These are phyloP conservation scores for Pseudomyrmex flavicornis DNA, from an alignment of 1,140 invertebrate genomes.

Conservation along the genomic window DNA sequence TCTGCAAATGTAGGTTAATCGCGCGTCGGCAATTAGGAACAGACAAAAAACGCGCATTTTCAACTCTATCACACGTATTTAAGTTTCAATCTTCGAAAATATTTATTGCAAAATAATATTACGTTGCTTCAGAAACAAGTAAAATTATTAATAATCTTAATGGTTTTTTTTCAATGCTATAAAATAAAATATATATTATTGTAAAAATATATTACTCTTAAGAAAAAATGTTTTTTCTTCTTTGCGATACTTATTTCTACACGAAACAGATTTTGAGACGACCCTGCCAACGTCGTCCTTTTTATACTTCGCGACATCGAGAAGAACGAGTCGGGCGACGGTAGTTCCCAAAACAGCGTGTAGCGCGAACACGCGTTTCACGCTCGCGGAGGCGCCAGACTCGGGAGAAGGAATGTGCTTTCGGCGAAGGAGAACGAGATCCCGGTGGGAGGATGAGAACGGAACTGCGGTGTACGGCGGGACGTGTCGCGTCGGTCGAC, in stretches of 20 bases:
- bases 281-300: background rate
- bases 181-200: no score
- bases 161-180: no score
- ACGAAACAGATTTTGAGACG: background rate
- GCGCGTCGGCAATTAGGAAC: slow-evolving; percentile 29
- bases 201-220: no score
- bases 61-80: background rate
- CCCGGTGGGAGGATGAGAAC: slow-evolving; percentile 3
- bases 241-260: no score
- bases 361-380: background rate
- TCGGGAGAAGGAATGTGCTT: slow-evolving; percentile 17
- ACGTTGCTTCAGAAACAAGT: background rate
- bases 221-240: no score
- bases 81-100: background rate
- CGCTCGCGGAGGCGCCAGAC: background rate
- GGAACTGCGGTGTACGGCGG: slow-evolving; percentile 23
- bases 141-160: background rate
- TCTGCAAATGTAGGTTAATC: slow-evolving; percentile 23
- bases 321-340: background rate
- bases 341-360: background rate
- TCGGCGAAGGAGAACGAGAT: slow-evolving; percentile 41
- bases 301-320: slow-evolving; percentile 1
- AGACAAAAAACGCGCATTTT: slow-evolving; percentile 10
- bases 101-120: background rate
- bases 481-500: slow-evolving; percentile 36